Evolutionary conservation across 2,797 vertebrate species (phyloP), one percentile per base, ranked within the genome.

Genomic region (Chlorospingus flavigularis): DNA sequence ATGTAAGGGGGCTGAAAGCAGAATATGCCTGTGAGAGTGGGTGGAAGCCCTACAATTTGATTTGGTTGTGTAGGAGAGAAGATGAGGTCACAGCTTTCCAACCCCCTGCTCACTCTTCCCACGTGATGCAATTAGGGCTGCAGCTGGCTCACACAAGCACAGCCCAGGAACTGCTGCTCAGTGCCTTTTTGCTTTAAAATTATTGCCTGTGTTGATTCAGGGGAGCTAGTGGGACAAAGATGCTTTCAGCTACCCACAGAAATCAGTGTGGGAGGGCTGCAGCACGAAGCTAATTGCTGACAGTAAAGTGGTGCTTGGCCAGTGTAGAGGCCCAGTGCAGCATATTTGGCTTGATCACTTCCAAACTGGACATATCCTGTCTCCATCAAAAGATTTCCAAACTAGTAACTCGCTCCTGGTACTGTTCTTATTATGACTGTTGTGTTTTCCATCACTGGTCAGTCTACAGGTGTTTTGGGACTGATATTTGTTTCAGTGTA

Each of bases 31-130:
- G 62, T 65, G 47, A 80, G 79, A 70, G 95, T 80, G 79, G 92
- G 94, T 88, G 73, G 74, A 74, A 86, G 88, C 48, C 78, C 68
- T 75, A 83, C 81, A 71, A 71, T 83, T 68, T 94, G 62, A 86
- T 93, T 91, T 39, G 89, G 78, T 51, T 84, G 82, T 55, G 92
- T 97, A 55, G 92, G 90, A 95, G 94, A 91, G 47, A 50, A 79
- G 72, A 75, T 95, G 96, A 96, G 90, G 89, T 93, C 92, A 93
- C 19, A 92, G 85, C 81, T 93, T 94, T 83, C 78, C 92, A 91
- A 9, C 25, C 50, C 82, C 71, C 86, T 84, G 85, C 70, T 92
- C 55, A 15, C 2, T 30, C 87, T 93, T 94, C 92, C 92, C 85
- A 92, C 61, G 2, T 90, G 82, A 82, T 84, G 74, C 90, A 92